Conservation (phyloP, 1,140 invertebrate genomes). For the Lethocerus indicus region DNA sequence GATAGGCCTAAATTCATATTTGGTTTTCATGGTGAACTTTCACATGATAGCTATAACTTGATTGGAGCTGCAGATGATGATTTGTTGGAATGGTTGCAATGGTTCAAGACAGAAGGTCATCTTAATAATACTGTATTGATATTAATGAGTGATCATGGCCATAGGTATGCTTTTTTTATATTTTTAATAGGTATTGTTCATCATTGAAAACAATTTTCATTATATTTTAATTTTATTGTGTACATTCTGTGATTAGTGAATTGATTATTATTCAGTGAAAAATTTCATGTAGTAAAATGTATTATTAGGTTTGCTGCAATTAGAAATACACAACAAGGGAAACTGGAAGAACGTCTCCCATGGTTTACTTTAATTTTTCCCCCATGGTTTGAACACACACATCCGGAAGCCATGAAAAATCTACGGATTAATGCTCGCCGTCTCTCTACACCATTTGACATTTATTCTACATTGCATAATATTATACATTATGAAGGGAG, state of each 20-base stretch:
- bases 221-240: conserved; percentile 5
- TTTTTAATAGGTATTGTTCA: neutral
- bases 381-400: conserved; percentile 35
- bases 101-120: conserved; percentile 35
- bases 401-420: conserved; percentile 39
- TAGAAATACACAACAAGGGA: conserved; percentile 70
- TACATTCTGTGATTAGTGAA: neutral
- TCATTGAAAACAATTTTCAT: neutral
- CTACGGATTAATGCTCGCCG: conserved; percentile 46
- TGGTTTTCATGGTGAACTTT: conserved; percentile 77
- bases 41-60: conserved; percentile 68
- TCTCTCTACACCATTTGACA: conserved; percentile 66
- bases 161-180: conserved; percentile 34
- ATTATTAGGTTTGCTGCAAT: conserved; percentile 53
- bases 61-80: conserved; percentile 60
- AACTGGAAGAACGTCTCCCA: conserved; percentile 75
- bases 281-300: neutral
- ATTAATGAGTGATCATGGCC: conserved; percentile 78
- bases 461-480: conserved; percentile 50
- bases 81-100: conserved; percentile 40
- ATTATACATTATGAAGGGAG: conserved; percentile 33
- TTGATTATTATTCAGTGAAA: neutral
- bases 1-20: conserved; percentile 64
- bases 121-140: conserved; percentile 67
- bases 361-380: conserved; percentile 69